A percentile compares a stretch with the other conserved stretches of the same genome.
Conservation (phyloP, 1,140 invertebrate species). For the Zaprionus kolodkinae region DNA sequence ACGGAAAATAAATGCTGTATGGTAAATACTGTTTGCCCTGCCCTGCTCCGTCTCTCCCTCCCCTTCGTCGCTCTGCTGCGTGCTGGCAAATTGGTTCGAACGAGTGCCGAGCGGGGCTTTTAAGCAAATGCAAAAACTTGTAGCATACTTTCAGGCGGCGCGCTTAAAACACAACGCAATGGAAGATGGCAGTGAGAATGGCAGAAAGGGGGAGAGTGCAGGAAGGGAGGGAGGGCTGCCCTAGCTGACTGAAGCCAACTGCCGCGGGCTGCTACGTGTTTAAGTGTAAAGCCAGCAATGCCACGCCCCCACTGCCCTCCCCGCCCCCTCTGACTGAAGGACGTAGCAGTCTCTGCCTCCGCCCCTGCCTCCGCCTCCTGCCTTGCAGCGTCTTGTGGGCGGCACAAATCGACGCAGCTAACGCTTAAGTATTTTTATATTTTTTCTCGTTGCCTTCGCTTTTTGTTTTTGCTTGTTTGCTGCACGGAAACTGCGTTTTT, state of each 20-base stretch:
- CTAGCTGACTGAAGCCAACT: conserved; percentile 22
- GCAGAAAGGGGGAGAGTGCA: neutral
- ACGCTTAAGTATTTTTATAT: conserved; percentile 56
- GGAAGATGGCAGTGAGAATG: neutral
- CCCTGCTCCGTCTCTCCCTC: neutral
- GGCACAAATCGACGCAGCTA: conserved; percentile 67
- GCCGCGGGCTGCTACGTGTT: conserved; percentile 72
- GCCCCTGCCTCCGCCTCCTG: neutral
- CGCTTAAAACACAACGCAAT: conserved; percentile 56
- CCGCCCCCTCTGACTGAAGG: neutral
- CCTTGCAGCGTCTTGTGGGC: conserved; percentile 42
- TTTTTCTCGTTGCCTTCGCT: conserved; percentile 42
- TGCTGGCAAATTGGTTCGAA: conserved; percentile 53
- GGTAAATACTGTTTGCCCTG: conserved; percentile 42
- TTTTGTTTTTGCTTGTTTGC: conserved; percentile 51
- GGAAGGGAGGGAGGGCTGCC: neutral
- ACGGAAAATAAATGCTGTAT: conserved; percentile 27
- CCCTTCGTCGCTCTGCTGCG: neutral
- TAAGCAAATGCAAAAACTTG: conserved; percentile 75
- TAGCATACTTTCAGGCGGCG: conserved; percentile 71
- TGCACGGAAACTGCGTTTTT: conserved; percentile 70
- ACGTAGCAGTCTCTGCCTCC: neutral
- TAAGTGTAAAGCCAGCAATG: conserved; percentile 71
- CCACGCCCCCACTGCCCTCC: conserved; percentile 46
- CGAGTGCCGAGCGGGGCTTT: conserved; percentile 52